Evolutionary conservation across 2,113 vertebrate species (phyloP).

Genomic region (Crotalus viridis): DNA sequence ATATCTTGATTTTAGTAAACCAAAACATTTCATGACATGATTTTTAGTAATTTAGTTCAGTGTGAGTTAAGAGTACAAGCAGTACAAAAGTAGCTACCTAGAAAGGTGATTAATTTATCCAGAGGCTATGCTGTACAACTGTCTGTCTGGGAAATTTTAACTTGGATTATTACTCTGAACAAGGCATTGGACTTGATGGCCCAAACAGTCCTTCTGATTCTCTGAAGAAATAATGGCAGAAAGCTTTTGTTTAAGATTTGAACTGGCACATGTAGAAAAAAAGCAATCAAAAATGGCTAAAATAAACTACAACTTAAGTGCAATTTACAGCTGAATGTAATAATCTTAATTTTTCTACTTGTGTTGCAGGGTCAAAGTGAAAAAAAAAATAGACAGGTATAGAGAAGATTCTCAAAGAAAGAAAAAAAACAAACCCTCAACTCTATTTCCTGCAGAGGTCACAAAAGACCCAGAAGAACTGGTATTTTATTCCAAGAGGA

Average conservation of each 20-base stretch:
- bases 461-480: rapidly evolving
- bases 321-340: background rate
- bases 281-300: background rate
- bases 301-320: background rate
- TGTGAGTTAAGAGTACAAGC: background rate
- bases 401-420: slow-evolving; percentile 28
- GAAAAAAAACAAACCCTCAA: background rate
- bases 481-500: background rate
- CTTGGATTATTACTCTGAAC: background rate
- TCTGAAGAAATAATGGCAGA: background rate
- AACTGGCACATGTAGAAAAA: background rate
- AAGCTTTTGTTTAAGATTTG: background rate
- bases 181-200: background rate
- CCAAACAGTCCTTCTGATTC: background rate
- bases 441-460: background rate
- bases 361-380: background rate
- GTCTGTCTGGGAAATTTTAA: background rate
- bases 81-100: background rate
- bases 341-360: background rate
- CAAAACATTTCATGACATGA: background rate
- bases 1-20: background rate
- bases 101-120: background rate
- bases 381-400: slow-evolving; percentile 20
- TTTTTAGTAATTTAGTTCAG: background rate
- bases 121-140: background rate